Evolutionary conservation across 2,888 invertebrate genomes (phyloP), one percentile per base, ranked within the genome.

Genomic region (Limnephilus marmoratus): DNA sequence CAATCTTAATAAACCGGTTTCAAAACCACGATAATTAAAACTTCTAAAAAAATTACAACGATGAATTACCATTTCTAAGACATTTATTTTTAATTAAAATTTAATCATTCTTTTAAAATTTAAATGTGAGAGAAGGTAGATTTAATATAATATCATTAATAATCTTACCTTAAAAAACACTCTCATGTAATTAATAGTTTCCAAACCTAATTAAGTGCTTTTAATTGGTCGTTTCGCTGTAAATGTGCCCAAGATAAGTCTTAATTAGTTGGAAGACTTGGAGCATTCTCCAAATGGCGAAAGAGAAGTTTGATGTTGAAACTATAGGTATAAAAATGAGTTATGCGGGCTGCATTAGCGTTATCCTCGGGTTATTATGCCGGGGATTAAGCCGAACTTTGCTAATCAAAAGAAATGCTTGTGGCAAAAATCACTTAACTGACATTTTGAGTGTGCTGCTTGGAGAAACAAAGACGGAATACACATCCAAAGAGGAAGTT

Each of bases 191-290:
- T 86, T 41, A 45, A 86, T 86, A 24, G n/a, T 86, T 86, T 86
- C 45, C 9, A 45, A 45, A 86, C 45, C 45, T 45, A 86, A 86
- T 86, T 86, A 86, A 86, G 29, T 86, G 15, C 13, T 86, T 86
- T 86, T 86, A 86, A 86, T 86, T 86, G 86, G 86, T 45, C 45
- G n/a, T 86, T 86, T 45, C 29, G 86, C 45, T 86, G n/a, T 41
- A n/a, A 86, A 86, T 86, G 49, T 12, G 45, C 29, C 29, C 13
- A 11, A 86, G 86, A 86, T 86, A 86, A 86, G 86, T 86, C 45
- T 86, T 86, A 86, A 86, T 86, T 86, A 86, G 37, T 45, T 29
- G 86, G 49, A 49, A 86, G 86, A 29, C 41, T 18, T 41, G 45
- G 24, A 86, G 29, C 13, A 29, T 83, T 34, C 34, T 41, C 45